Base-by-base conservation (phyloP, 1,140 invertebrate genomes). In the Thrips palmi region DNA sequence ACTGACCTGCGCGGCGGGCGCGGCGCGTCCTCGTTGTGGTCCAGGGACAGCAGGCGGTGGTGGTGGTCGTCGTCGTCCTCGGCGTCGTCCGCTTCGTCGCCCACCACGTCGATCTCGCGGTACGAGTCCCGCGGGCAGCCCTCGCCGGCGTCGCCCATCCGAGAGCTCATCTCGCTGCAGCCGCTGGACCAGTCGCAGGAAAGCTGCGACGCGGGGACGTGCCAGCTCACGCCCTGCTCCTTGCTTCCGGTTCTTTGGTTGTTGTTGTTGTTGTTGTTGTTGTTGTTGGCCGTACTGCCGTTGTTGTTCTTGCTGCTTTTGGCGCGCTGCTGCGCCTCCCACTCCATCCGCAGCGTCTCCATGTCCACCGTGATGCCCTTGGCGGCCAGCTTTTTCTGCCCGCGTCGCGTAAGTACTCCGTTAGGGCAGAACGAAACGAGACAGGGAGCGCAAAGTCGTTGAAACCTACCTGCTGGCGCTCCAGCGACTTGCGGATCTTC, bases 401-500 rank as follows among this genome's bases (percentile, higher is more conserved):
- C 7, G n/a, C n/a, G n/a, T n/a, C n/a, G n/a, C n/a, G n/a, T n/a
- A n/a, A n/a, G n/a, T n/a, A n/a, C n/a, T n/a, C n/a, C n/a, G n/a
- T n/a, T n/a, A n/a, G n/a, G n/a, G n/a, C n/a, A n/a, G n/a, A n/a
- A n/a, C n/a, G n/a, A n/a, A n/a, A n/a, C n/a, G n/a, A n/a, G n/a
- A n/a, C n/a, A n/a, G n/a, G n/a, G n/a, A n/a, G n/a, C n/a, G n/a
- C n/a, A n/a, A n/a, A n/a, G n/a, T n/a, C n/a, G n/a, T n/a, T n/a
- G n/a, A n/a, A n/a, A n/a, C n/a, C n/a, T n/a, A n/a, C n/a, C n/a
- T n/a, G 85, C 58, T 92, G 87, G 37, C 86, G 65, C 54, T 93
- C 87, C 44, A 93, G 68, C 45, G 88, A 83, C 60, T 96, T 96
- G 50, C 84, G 69, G 49, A 93, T 63, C 60, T 94, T 87, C 67